Conservation (phyloP, 2,113 vertebrate genomes). For the Hemicordylus capensis region DNA sequence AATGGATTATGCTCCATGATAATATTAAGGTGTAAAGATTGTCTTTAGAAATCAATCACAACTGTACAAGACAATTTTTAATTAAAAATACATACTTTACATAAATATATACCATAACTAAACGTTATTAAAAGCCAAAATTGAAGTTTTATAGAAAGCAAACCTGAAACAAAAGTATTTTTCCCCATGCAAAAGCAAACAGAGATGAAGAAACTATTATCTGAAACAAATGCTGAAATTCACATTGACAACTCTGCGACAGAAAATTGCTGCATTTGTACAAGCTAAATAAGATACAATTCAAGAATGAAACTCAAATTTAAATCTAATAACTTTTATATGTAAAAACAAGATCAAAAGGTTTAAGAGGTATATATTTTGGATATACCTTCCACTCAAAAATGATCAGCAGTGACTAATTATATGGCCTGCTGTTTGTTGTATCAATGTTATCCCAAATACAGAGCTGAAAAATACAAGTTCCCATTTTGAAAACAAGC, state of each 20-base stretch:
- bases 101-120: constrained; percentile 51
- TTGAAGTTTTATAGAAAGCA: constrained; percentile 25
- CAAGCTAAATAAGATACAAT: neutral
- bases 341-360: neutral
- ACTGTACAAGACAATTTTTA: constrained; percentile 48
- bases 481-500: constrained; percentile 37
- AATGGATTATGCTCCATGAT: neutral
- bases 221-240: constrained; percentile 26
- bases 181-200: constrained; percentile 29
- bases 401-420: constrained; percentile 43
- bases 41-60: constrained; percentile 21
- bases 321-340: constrained; percentile 25
- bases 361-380: constrained; percentile 18
- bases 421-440: constrained; percentile 29
- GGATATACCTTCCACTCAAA: neutral
- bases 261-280: rapidly evolving
- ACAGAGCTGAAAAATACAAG: neutral
- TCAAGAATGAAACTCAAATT: rapidly evolving
- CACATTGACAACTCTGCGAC: neutral
- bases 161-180: neutral
- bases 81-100: constrained; percentile 70
- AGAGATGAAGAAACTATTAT: constrained; percentile 30
- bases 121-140: constrained; percentile 37
- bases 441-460: constrained; percentile 34
- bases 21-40: neutral